A percentile compares a stretch with the other conserved stretches of the same genome.
phyloP scores from a whole-genome alignment of 2,888 invertebrate species.

The Eupithecia insigniata region DNA sequence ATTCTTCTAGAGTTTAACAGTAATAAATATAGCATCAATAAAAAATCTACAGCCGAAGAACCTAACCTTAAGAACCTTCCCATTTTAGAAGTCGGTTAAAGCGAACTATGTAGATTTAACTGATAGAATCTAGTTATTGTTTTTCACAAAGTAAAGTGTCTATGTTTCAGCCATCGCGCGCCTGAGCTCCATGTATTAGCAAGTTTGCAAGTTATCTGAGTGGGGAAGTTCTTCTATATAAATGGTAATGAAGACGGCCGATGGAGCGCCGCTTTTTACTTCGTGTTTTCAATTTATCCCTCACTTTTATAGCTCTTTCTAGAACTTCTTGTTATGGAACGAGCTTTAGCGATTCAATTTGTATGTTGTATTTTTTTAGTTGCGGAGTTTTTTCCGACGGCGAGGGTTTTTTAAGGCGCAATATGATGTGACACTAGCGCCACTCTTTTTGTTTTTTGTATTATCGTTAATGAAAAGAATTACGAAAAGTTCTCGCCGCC shows the following conservation, averaged over 20 bases:
- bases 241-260: conserved; percentile 68
- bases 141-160: neutral
- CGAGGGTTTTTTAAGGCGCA: neutral
- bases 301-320: conserved; percentile 53
- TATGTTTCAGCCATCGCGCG: conserved; percentile 30
- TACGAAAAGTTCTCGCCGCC: too few species aligned
- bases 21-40: too few species aligned
- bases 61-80: neutral
- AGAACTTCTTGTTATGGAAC: conserved; percentile 51
- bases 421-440: too few species aligned
- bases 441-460: too few species aligned
- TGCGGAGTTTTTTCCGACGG: neutral
- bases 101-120: neutral
- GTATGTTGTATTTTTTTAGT: conserved; percentile 13
- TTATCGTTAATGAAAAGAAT: too few species aligned
- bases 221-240: conserved; percentile 71
- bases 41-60: neutral
- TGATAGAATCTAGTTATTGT: neutral
- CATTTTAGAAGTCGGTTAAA: neutral
- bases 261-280: conserved; percentile 52
- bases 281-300: conserved; percentile 67
- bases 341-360: conserved; percentile 22
- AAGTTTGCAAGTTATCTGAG: conserved; percentile 62
- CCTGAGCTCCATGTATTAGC: conserved; percentile 58
- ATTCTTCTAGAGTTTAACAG: too few species aligned